phyloP scores from a whole-genome alignment of 2,888 invertebrate genomes.

The Ochropleura plecta region DNA sequence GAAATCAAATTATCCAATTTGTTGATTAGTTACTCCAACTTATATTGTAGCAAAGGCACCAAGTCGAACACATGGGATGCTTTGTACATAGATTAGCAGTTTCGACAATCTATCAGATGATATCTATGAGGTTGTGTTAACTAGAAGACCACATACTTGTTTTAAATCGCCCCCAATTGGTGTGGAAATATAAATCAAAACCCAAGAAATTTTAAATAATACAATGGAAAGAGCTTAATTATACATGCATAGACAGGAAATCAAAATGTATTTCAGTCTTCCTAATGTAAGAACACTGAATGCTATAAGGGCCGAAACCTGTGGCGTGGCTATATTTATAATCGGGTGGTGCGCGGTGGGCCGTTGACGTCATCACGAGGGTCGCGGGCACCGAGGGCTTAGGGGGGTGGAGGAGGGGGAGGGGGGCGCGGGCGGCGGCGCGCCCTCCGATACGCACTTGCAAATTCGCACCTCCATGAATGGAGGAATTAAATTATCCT shows the following conservation, averaged over 20 bases:
- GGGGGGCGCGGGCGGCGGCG: slow-evolving; percentile 69
- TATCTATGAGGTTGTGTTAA: slow-evolving; percentile 6
- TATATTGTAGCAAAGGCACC: slow-evolving; percentile 23
- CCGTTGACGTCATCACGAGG: slow-evolving; percentile 87
- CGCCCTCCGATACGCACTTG: slow-evolving; percentile 88
- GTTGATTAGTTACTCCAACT: slow-evolving; percentile 40
- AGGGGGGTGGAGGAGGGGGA: slow-evolving; percentile 24
- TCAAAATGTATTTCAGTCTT: slow-evolving; percentile 57
- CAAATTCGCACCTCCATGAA: slow-evolving; percentile 89
- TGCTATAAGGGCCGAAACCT: slow-evolving; percentile 84
- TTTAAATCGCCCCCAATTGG: neutral
- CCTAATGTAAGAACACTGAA: slow-evolving; percentile 68
- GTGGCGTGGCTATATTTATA: slow-evolving; percentile 90
- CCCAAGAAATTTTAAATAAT: neutral
- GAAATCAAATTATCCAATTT: slow-evolving; percentile 54
- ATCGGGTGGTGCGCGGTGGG: slow-evolving; percentile 84
- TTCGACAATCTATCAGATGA: neutral
- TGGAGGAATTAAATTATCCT: slow-evolving; percentile 88
- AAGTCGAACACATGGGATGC: slow-evolving; percentile 5
- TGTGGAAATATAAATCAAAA: neutral
- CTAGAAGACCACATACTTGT: too few relatives aligned
- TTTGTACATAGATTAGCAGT: slow-evolving; percentile 11
- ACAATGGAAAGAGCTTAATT: neutral
- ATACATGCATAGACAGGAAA: slow-evolving; percentile 13
- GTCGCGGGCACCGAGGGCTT: slow-evolving; percentile 69